A percentile compares a stretch with the other conserved stretches of the same genome.
Evolutionary conservation across 2,888 invertebrate genomes (phyloP).

Genomic region (Heliothis peltigera): DNA sequence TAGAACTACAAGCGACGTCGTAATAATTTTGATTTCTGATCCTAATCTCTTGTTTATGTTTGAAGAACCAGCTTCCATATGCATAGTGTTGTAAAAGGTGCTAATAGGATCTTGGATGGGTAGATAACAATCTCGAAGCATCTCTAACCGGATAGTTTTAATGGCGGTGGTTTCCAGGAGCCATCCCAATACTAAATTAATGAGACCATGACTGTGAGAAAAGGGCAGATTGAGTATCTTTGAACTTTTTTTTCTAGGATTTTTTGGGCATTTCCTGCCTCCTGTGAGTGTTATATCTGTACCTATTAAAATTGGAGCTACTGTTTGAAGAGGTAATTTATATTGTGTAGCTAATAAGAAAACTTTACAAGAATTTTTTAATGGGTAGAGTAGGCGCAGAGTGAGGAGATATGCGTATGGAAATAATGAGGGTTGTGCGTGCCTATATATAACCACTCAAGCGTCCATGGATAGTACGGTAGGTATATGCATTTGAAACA

Average conservation of each 20-base stretch:
- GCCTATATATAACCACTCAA: too few species aligned
- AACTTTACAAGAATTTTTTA: too few species aligned
- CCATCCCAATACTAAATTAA: not conserved
- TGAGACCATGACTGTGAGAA: not conserved
- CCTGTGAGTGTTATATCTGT: not conserved
- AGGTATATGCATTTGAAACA: too few species aligned
- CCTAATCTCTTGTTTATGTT: constrained; percentile 19
- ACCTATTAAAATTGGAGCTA: not conserved
- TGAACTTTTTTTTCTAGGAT: not conserved
- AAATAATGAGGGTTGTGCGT: too few species aligned
- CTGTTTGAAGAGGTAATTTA: not conserved
- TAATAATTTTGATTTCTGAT: constrained; percentile 1
- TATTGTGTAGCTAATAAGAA: too few species aligned
- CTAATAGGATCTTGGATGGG: constrained; percentile 15
- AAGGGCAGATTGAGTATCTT: too few species aligned
- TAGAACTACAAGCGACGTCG: not conserved
- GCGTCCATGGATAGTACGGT: too few species aligned
- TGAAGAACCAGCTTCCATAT: constrained; percentile 9
- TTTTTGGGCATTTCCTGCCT: not conserved
- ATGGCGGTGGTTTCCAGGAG: not conserved
- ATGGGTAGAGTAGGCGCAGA: too few species aligned
- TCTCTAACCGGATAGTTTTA: constrained; percentile 16
- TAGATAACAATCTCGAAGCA: constrained; percentile 35
- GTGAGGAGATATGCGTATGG: too few species aligned
- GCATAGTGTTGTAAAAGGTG: constrained; percentile 24